phyloP scores from a whole-genome alignment of 2,797 vertebrate genomes.

The Dendrocincla fuliginosa region DNA sequence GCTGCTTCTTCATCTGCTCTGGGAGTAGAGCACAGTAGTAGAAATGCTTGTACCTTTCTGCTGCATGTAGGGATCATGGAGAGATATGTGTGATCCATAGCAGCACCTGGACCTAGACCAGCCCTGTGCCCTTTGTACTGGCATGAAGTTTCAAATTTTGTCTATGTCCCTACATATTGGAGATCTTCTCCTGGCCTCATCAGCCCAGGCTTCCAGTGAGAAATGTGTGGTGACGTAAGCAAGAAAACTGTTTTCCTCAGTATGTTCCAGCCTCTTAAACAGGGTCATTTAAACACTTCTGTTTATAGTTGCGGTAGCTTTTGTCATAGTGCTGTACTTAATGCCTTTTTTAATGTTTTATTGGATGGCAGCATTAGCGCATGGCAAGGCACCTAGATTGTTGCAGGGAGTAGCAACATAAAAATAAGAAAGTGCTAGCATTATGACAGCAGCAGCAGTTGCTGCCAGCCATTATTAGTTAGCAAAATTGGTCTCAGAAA shows the following conservation, averaged over 20 bases:
- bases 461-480: constrained; percentile 13
- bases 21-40: background rate
- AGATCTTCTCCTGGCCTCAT: background rate
- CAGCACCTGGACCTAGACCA: background rate
- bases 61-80: background rate
- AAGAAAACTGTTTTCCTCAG: background rate
- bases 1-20: background rate
- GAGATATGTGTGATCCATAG: fast-evolving
- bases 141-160: background rate
- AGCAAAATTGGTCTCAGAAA: background rate
- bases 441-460: constrained; percentile 9
- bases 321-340: background rate
- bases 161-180: fast-evolving
- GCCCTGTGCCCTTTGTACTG: background rate
- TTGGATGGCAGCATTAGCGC: background rate
- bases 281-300: background rate
- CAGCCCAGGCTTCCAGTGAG: background rate
- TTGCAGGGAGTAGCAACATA: constrained; percentile 25
- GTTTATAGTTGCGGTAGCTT: background rate
- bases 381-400: background rate
- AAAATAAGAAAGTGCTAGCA: constrained; percentile 8
- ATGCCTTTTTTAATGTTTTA: constrained; percentile 13
- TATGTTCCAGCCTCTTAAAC: background rate
- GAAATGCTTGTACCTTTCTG: background rate
- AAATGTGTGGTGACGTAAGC: background rate